phyloP scores from a whole-genome alignment of 2,888 invertebrate species.

The Cheilosia impressa region DNA sequence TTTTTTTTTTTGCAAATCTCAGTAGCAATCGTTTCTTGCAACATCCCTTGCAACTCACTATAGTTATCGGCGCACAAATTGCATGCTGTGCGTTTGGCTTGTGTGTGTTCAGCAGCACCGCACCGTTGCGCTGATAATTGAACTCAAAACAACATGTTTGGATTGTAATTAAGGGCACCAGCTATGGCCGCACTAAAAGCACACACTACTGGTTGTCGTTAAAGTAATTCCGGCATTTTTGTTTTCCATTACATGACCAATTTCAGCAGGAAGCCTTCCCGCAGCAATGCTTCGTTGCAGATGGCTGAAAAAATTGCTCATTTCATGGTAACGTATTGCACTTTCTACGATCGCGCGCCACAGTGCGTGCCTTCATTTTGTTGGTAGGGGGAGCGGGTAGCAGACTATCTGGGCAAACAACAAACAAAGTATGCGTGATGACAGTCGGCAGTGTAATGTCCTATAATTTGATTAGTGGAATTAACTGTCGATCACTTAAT shows the following conservation, averaged over 20 bases:
- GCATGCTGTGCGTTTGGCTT: constrained; percentile 29
- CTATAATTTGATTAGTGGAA: constrained; percentile 71
- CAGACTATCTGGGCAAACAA: background rate
- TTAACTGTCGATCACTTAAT: constrained; percentile 72
- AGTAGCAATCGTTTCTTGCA: constrained; percentile 43
- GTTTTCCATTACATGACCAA: constrained; percentile 35
- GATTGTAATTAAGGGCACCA: constrained; percentile 72
- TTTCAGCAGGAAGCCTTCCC: constrained; percentile 23
- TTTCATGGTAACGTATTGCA: constrained; percentile 62
- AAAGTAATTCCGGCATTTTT: constrained; percentile 62
- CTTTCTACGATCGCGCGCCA: constrained; percentile 55
- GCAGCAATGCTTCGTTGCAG: constrained; percentile 33
- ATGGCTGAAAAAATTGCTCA: constrained; percentile 64
- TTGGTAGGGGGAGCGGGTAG: background rate
- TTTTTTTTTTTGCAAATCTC: constrained; percentile 41
- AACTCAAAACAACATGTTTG: constrained; percentile 68
- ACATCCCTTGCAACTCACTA: constrained; percentile 46
- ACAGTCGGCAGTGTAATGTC: constrained; percentile 56
- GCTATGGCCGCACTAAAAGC: constrained; percentile 44
- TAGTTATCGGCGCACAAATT: constrained; percentile 61
- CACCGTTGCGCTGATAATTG: constrained; percentile 62
- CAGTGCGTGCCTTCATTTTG: background rate
- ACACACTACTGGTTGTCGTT: constrained; percentile 52
- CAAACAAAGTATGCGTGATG: constrained; percentile 46
- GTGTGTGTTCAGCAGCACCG: background rate